phyloP scores from a whole-genome alignment of 2,888 invertebrate species.

The Eupelmus urozonus region DNA sequence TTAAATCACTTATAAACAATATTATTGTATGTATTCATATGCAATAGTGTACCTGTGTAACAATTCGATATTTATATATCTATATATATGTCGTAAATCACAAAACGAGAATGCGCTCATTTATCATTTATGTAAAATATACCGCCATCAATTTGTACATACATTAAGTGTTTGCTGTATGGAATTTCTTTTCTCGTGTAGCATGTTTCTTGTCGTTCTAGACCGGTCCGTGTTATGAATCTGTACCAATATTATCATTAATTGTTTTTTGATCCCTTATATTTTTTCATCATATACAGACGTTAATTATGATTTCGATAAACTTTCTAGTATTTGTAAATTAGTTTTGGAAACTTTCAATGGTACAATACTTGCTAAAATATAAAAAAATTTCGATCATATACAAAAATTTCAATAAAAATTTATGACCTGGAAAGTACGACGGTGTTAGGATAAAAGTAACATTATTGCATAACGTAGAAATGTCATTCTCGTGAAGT shows the following conservation, averaged over 20 bases:
- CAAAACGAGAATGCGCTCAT: conserved; percentile 52
- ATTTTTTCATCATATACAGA: conserved; percentile 11
- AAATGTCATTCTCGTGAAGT: not conserved
- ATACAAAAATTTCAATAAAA: not conserved
- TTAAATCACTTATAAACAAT: no score
- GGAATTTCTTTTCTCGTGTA: conserved; percentile 43
- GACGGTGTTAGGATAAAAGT: no score
- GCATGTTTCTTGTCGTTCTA: conserved; percentile 58
- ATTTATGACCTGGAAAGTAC: no score
- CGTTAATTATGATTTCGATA: conserved; percentile 10
- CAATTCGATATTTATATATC: conserved; percentile 43
- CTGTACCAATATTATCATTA: conserved; percentile 8
- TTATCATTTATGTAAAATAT: conserved; percentile 56
- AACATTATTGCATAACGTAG: not conserved
- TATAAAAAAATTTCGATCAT: not conserved
- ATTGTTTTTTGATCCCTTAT: conserved; percentile 18
- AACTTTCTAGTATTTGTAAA: no score
- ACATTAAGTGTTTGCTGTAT: conserved; percentile 57
- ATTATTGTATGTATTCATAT: conserved; percentile 40
- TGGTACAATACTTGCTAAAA: no score
- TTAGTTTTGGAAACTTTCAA: no score
- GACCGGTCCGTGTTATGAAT: conserved; percentile 45
- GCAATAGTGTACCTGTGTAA: conserved; percentile 47
- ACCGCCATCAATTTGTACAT: conserved; percentile 53
- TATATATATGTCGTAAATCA: conserved; percentile 49